phyloP scores from a whole-genome alignment of 2,113 vertebrate genomes.

The Corythornis vintsioides region DNA sequence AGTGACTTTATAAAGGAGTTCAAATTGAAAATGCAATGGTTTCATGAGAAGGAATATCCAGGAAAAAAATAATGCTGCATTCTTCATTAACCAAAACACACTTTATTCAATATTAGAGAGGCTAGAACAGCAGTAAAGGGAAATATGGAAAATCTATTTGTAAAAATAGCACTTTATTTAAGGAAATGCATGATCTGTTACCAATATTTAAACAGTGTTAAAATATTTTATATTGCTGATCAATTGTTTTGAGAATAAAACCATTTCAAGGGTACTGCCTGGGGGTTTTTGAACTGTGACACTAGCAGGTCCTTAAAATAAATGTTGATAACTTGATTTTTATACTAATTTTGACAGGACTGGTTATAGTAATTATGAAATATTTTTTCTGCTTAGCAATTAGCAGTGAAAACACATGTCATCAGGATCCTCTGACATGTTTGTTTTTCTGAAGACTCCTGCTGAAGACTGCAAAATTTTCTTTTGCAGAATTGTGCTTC shows the following conservation, averaged over 20 bases:
- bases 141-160: conserved; percentile 1
- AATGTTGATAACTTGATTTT: background rate
- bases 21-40: background rate
- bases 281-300: background rate
- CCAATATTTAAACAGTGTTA: conserved; percentile 35
- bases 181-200: conserved; percentile 15
- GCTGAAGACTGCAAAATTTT: background rate
- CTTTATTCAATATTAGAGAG: conserved; percentile 3
- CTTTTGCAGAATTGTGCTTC: background rate
- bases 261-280: background rate
- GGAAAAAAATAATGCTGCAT: background rate
- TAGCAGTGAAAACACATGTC: background rate
- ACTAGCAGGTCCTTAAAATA: background rate
- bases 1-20: background rate
- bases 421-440: background rate
- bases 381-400: background rate
- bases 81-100: conserved; percentile 1
- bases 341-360: background rate
- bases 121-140: conserved; percentile 13
- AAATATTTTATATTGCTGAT: conserved; percentile 42
- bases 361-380: background rate
- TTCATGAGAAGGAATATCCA: background rate
- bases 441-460: background rate
- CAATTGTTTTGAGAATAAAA: conserved; percentile 34
- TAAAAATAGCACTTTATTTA: conserved; percentile 62